A percentile compares a stretch with the other conserved stretches of the same genome.
Evolutionary conservation across 2,888 invertebrate genomes (phyloP).

Genomic region (Barypeithes pellucidus): DNA sequence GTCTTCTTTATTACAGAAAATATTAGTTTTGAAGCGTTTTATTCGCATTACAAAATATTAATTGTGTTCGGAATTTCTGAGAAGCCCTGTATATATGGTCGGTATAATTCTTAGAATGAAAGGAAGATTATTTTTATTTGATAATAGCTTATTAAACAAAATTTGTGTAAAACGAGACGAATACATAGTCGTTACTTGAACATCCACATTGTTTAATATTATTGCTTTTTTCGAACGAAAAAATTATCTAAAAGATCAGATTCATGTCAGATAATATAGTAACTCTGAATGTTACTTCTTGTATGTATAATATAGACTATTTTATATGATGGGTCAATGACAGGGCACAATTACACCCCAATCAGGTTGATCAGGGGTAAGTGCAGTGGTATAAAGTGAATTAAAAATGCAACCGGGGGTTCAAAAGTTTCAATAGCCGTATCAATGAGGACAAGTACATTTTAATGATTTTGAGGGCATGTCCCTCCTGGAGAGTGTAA

Average conservation of each 20-base stretch:
- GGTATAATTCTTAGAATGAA: no score
- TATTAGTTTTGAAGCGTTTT: no score
- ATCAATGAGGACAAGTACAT: conserved; percentile 64
- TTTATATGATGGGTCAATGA: conserved; percentile 45
- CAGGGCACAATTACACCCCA: conserved; percentile 50
- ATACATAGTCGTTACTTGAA: no score
- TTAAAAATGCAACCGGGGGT: conserved; percentile 56
- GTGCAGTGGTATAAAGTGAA: conserved; percentile 50
- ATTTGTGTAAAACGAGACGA: no score
- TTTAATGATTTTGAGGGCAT: conserved; percentile 62
- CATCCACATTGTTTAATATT: no score
- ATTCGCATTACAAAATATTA: no score
- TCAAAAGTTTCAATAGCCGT: conserved; percentile 59
- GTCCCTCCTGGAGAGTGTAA: conserved; percentile 15
- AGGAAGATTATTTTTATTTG: no score
- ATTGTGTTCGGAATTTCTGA: no score
- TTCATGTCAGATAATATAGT: not conserved
- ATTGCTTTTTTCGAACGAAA: no score
- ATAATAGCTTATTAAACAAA: no score
- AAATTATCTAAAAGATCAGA: not conserved
- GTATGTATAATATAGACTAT: not conserved
- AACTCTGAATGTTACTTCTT: not conserved
- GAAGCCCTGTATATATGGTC: no score
- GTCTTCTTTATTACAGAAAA: no score
- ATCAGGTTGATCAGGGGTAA: conserved; percentile 48